Conservation (phyloP, 2,113 vertebrate species). For the Hypanus sabinus region DNA sequence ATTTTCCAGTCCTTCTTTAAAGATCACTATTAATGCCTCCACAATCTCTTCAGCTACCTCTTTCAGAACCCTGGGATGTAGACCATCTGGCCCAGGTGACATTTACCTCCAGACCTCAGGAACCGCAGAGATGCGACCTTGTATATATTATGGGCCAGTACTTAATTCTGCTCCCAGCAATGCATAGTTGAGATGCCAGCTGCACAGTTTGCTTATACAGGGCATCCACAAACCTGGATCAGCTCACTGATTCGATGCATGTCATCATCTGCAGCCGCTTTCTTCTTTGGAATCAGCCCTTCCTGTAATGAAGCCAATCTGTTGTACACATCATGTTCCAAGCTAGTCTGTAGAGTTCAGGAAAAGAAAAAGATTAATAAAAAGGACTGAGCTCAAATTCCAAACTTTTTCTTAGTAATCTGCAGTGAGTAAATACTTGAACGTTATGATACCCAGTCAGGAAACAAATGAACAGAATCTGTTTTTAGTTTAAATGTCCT, state of each 20-base stretch:
- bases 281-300: constrained; percentile 95
- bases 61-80: too few relatives aligned
- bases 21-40: too few relatives aligned
- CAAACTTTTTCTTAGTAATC: neutral
- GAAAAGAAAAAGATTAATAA: neutral
- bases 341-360: constrained; percentile 67
- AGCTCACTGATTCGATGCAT: constrained; percentile 93
- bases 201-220: neutral
- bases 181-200: neutral
- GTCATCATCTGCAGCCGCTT: constrained; percentile 82
- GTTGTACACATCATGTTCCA: constrained; percentile 93
- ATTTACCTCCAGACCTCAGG: neutral
- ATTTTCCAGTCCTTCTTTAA: too few relatives aligned
- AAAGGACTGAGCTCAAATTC: neutral
- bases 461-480: neutral
- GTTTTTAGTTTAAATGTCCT: neutral
- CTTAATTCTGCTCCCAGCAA: neutral
- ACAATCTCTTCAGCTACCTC: too few relatives aligned
- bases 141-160: neutral
- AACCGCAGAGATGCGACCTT: neutral
- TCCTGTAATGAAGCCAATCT: constrained; percentile 88
- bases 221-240: constrained; percentile 73
- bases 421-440: neutral
- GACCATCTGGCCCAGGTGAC: too few relatives aligned
- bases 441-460: neutral